Conservation (phyloP, 2,113 vertebrate species). For the Chinchilla lanigera region DNA sequence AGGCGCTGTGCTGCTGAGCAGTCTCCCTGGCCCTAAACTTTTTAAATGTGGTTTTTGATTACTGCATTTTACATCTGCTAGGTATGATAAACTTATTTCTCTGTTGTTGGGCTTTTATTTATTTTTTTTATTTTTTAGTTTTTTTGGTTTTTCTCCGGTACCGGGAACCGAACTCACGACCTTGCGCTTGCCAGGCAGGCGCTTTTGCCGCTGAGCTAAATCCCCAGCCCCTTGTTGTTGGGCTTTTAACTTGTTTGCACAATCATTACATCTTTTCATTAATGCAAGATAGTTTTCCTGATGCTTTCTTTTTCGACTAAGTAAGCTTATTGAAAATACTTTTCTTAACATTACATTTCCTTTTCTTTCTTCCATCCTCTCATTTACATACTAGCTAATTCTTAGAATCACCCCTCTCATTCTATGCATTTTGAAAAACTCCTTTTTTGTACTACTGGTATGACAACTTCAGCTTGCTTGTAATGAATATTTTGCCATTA, state of each 20-base stretch:
- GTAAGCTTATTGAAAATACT: background rate
- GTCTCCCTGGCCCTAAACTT: background rate
- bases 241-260: background rate
- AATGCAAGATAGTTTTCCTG: background rate
- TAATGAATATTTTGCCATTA: background rate
- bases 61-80: background rate
- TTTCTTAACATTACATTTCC: background rate
- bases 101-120: background rate
- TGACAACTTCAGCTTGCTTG: background rate
- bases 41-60: background rate
- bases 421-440: conserved; percentile 11
- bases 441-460: background rate
- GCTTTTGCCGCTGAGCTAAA: no score
- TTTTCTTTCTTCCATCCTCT: background rate
- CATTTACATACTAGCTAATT: background rate
- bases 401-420: background rate
- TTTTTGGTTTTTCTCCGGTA: no score
- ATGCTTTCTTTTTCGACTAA: background rate
- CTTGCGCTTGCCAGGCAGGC: no score
- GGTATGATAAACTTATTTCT: background rate
- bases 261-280: conserved; percentile 8
- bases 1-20: no score
- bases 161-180: no score
- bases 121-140: no score
- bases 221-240: no score